phyloP scores from a whole-genome alignment of 2,888 invertebrate species.

The Brachycybe producta region DNA sequence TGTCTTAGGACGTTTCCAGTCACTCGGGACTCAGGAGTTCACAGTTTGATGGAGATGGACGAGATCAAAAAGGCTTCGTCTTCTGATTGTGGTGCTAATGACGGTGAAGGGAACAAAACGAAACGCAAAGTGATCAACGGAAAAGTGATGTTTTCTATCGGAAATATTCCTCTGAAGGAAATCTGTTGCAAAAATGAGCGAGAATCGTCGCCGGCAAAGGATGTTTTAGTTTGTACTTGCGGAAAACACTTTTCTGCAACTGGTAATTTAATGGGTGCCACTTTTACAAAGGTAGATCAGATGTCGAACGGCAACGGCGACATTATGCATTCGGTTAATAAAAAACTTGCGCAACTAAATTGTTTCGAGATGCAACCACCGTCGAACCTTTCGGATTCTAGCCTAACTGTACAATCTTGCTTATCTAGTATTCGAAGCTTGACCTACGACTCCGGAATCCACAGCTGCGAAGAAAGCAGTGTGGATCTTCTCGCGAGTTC shows the following conservation, averaged over 20 bases:
- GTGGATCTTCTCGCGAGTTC: too few relatives aligned
- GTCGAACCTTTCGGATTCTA: neutral
- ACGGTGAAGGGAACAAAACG: neutral
- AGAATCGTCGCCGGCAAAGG: slow-evolving; percentile 3
- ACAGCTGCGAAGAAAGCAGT: slow-evolving; percentile 13
- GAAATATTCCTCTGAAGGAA: slow-evolving; percentile 19
- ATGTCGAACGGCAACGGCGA: neutral
- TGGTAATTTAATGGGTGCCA: too few relatives aligned
- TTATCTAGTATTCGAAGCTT: slow-evolving; percentile 10
- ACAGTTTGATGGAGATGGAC: slow-evolving; percentile 2
- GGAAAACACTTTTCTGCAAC: slow-evolving; percentile 11
- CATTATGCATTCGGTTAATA: neutral
- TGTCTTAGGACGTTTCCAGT: too few relatives aligned
- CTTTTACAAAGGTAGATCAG: neutral
- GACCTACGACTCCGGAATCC: slow-evolving; percentile 18
- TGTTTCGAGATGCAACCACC: too few relatives aligned
- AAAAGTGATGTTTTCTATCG: slow-evolving; percentile 19
- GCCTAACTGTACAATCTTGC: neutral
- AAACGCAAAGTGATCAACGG: slow-evolving; percentile 1
- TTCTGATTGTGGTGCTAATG: neutral
- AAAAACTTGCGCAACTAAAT: neutral
- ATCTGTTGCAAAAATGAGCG: slow-evolving; percentile 9
- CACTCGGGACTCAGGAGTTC: slow-evolving; percentile 13
- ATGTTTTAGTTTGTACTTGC: slow-evolving; percentile 16
- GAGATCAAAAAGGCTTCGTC: neutral